Evolutionary conservation across 2,797 vertebrate genomes (phyloP).

Genomic region (Semaprochilodus insignis): DNA sequence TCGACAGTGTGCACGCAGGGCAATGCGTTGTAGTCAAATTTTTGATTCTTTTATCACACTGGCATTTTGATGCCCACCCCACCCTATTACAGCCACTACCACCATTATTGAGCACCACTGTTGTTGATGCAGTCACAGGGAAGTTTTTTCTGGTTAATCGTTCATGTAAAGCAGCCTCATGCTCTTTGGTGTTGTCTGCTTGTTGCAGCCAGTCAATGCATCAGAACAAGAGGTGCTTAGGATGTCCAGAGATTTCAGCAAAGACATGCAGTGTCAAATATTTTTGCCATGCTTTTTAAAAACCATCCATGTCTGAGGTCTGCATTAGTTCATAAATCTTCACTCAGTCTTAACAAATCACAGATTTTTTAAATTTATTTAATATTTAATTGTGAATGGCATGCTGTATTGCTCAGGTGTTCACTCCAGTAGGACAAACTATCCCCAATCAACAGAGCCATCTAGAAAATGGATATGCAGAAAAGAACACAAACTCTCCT

Average conservation of each 20-base stretch:
- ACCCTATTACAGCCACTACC: neutral
- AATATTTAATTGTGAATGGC: too few relatives aligned
- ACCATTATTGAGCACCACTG: neutral
- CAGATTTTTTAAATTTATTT: too few relatives aligned
- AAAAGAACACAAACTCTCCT: too few relatives aligned
- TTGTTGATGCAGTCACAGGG: neutral
- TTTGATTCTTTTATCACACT: conserved; percentile 68
- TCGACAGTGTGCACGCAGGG: conserved; percentile 19
- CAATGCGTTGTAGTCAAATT: conserved; percentile 59
- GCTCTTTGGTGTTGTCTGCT: neutral
- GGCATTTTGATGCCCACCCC: conserved; percentile 69
- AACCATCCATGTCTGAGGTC: too few relatives aligned
- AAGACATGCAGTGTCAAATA: too few relatives aligned
- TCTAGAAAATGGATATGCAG: too few relatives aligned
- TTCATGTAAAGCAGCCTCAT: conserved; percentile 7
- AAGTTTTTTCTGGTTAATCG: neutral
- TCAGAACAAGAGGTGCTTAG: neutral
- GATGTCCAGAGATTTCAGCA: neutral
- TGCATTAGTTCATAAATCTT: too few relatives aligned
- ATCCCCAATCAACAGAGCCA: too few relatives aligned
- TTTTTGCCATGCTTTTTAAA: too few relatives aligned
- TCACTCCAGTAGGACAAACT: too few relatives aligned
- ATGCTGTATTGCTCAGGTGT: too few relatives aligned
- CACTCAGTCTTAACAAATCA: too few relatives aligned
- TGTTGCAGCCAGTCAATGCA: neutral